Conservation (phyloP, 1,140 invertebrate genomes). For the Bombus affinis region DNA sequence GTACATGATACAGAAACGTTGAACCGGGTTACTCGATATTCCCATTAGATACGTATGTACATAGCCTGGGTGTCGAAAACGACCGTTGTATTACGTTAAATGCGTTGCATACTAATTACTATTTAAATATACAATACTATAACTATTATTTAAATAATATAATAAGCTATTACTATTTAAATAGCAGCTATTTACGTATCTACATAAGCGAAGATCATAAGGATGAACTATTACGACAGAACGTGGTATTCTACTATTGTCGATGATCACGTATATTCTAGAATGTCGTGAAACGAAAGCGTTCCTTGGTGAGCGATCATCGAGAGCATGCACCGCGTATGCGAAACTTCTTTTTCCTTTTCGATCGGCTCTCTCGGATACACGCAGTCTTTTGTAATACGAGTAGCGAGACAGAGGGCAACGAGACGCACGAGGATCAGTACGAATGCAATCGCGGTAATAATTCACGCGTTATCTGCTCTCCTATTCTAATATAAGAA, state of each 20-base stretch:
- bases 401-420: background rate
- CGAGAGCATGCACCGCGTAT: background rate
- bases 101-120: too few species aligned
- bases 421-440: slow-evolving; percentile 1
- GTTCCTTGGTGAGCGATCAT: slow-evolving; percentile 22
- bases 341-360: background rate
- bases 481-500: slow-evolving; percentile 40
- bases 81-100: too few species aligned
- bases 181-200: too few species aligned
- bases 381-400: background rate
- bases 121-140: too few species aligned
- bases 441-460: slow-evolving; percentile 41
- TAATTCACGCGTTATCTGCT: slow-evolving; percentile 47
- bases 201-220: slow-evolving; percentile 12
- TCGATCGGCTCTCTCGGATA: background rate
- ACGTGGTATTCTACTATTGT: background rate
- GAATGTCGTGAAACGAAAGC: background rate
- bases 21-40: too few species aligned
- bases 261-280: too few species aligned
- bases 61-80: too few species aligned
- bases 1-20: too few species aligned
- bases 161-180: too few species aligned
- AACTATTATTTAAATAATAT: too few species aligned
- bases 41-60: too few species aligned
- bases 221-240: slow-evolving; percentile 17